Base-by-base conservation (phyloP, 2,113 vertebrate genomes). In the Lamprologus tigripictilis region DNA sequence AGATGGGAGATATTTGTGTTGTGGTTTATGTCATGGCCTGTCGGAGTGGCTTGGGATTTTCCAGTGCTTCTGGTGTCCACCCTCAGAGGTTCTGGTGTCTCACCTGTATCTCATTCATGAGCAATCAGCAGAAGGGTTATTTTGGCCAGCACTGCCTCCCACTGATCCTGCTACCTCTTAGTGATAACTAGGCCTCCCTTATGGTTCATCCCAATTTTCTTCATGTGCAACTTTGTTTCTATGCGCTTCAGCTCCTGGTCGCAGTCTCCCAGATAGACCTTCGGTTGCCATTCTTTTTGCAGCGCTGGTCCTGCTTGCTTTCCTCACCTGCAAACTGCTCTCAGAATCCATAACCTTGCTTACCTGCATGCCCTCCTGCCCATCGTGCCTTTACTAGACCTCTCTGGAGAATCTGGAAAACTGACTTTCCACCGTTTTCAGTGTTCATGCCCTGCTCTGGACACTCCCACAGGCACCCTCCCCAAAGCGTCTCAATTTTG, bases 311-410 rank as follows among this genome's bases (percentile, higher is more conserved):
- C 61, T 66, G 17, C 31, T n/a, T 35, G 61, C 17, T 66, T 35
- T 66, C 10, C 61, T 35, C 61, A 35, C 17, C 61, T 66, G 61
- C 61, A 66, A 66, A 66, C 17, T 66, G 61, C 31, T 66, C 61
- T 66, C 9, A n/a, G 17, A n/a, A 66, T 35, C 61, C 3, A 3
- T 66, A 35, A 66, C 61, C 61, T 35, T 12, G 31, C 6, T 35
- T 66, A 66, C 6, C 9, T 66, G 31, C 31, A 33, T 63, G 61
- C 58, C 31, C 17, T 63, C 17, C 17, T 5, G 4, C 58, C 4
- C 31, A 35, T n/a, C 2, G 1, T 63, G 31, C 31, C 58, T 66
- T 35, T 63, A 35, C 17, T 35, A 35, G 17, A 35, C 31, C 31
- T 6, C 58, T 63, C 58, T 35, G 9, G 17, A 66, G 31, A 66